A percentile compares a stretch with the other conserved stretches of the same genome.
Conservation (phyloP, 2,888 invertebrate species). For the Abrostola triplasia region DNA sequence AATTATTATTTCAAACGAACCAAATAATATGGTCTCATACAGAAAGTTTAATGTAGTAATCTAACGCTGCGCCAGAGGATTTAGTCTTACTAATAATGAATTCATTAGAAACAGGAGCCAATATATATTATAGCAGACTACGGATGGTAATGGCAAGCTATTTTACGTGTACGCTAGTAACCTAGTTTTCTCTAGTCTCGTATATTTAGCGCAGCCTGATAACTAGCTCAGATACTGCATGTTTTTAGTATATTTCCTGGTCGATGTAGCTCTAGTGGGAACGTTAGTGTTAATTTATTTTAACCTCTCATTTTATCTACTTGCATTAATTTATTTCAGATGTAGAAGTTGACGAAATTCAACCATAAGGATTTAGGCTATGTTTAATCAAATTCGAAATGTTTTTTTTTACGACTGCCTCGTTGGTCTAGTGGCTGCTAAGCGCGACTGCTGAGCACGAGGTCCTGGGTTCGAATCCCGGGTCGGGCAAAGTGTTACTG, state of each 20-base stretch:
- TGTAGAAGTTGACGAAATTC: too few relatives aligned
- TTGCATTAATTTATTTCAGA: too few relatives aligned
- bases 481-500: too few relatives aligned
- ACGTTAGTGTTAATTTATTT: background rate
- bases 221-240: conserved; percentile 26
- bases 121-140: conserved; percentile 37
- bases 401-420: too few relatives aligned
- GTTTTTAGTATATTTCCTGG: conserved; percentile 29
- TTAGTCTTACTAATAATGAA: background rate
- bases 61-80: background rate
- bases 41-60: background rate
- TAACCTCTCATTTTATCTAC: background rate
- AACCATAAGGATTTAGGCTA: too few relatives aligned
- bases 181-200: conserved; percentile 29
- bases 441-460: too few relatives aligned
- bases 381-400: too few relatives aligned
- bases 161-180: conserved; percentile 29
- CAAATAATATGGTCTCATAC: too few relatives aligned
- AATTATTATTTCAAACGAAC: too few relatives aligned
- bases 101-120: conserved; percentile 14
- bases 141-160: conserved; percentile 23
- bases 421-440: too few relatives aligned
- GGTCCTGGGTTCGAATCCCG: too few relatives aligned
- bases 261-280: conserved; percentile 11
- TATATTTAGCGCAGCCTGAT: conserved; percentile 29